Conservation (phyloP, 2,888 invertebrate genomes). For the Heliconius cydno region DNA sequence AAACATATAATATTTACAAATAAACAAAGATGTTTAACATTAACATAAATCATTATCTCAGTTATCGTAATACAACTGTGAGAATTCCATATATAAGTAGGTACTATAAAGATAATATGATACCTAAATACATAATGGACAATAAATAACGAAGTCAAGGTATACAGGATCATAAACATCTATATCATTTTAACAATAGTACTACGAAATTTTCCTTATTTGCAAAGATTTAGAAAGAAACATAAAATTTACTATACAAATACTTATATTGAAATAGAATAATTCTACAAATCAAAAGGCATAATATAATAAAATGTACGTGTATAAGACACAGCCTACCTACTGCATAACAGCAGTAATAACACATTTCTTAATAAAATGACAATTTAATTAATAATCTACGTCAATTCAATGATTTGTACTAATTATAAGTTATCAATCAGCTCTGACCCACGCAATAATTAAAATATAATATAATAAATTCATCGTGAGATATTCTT, state of each 20-base stretch:
- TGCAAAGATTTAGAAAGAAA: not conserved
- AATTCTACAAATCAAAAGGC: too few species aligned
- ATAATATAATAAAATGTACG: too few species aligned
- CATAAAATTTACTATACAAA: not conserved
- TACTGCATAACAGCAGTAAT: not conserved
- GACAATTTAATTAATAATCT: not conserved
- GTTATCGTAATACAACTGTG: conserved; percentile 8
- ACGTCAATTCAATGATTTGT: conserved; percentile 24
- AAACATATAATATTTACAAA: conserved; percentile 13
- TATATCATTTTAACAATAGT: not conserved
- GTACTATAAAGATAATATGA: not conserved
- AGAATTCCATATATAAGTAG: not conserved
- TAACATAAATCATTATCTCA: conserved; percentile 1
- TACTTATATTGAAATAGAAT: too few species aligned
- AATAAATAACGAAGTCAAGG: conserved; percentile 13
- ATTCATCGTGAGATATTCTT: conserved; percentile 7
- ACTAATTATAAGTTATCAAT: conserved; percentile 51
- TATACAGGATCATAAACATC: not conserved
- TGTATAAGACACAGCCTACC: too few species aligned
- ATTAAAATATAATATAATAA: conserved; percentile 25
- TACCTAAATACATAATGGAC: not conserved
- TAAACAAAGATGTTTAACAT: not conserved
- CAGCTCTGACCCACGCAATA: conserved; percentile 26
- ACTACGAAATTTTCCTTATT: conserved; percentile 5
- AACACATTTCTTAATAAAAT: not conserved